Conservation (phyloP, 2,797 vertebrate genomes). For the Pyrocephalus nanus region DNA sequence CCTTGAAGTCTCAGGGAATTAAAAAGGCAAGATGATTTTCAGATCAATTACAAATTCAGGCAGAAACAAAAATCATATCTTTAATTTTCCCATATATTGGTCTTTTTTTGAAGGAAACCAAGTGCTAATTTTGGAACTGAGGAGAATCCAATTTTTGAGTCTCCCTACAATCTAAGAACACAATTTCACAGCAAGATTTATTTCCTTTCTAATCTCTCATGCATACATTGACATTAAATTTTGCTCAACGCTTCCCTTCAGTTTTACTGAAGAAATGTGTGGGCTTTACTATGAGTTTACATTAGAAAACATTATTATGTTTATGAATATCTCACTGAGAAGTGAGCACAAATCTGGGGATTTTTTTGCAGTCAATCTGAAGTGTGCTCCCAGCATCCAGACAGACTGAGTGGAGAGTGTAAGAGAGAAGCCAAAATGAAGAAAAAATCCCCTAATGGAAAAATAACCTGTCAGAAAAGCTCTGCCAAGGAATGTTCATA, state of each 20-base stretch:
- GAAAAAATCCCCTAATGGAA: conserved; percentile 9
- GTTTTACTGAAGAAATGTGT: not conserved
- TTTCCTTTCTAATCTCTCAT: not conserved
- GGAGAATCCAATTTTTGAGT: not conserved
- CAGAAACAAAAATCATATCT: not conserved
- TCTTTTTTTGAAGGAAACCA: not conserved
- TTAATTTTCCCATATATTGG: not conserved
- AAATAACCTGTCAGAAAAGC: conserved; percentile 12
- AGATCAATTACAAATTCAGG: not conserved
- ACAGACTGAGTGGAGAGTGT: not conserved
- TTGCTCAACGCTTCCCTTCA: not conserved
- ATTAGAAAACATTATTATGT: not conserved
- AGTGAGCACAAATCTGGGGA: not conserved
- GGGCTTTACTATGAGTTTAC: not conserved
- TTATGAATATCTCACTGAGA: not conserved
- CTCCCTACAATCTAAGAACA: not conserved
- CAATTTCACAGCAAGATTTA: not conserved
- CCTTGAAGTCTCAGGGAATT: not conserved
- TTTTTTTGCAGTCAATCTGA: not conserved
- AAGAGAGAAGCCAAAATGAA: not conserved
- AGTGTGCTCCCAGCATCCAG: not conserved
- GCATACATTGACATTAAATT: not conserved
- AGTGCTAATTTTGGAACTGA: not conserved
- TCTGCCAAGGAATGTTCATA: conserved; percentile 15
- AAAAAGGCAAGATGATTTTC: not conserved